Evolutionary conservation across 2,888 invertebrate species (phyloP).

Genomic region (Alloplasta piceator): DNA sequence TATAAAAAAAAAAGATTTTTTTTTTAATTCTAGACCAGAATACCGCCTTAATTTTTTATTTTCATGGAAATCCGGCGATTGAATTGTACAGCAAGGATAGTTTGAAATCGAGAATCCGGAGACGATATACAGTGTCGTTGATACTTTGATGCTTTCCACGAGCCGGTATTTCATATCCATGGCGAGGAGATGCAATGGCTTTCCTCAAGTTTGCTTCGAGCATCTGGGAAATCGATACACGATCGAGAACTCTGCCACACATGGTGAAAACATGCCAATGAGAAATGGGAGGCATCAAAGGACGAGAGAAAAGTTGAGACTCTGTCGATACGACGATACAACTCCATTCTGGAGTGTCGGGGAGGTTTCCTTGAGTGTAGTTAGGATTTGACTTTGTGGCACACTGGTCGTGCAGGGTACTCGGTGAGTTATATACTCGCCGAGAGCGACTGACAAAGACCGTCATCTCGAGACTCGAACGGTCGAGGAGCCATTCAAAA

Average conservation of each 20-base stretch:
- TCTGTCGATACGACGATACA: conserved; percentile 6
- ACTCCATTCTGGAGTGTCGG: conserved; percentile 4
- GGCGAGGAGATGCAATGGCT: not conserved
- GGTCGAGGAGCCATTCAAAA: conserved; percentile 53
- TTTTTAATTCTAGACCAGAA: too few relatives aligned
- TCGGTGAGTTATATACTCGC: not conserved
- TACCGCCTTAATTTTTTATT: conserved; percentile 27
- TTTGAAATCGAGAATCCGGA: not conserved
- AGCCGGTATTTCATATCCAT: conserved; percentile 2
- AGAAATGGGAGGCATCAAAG: not conserved
- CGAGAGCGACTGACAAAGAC: conserved; percentile 18
- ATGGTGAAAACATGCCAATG: conserved; percentile 2
- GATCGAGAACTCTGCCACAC: conserved; percentile 22
- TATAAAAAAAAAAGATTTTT: too few relatives aligned
- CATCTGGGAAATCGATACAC: conserved; percentile 18
- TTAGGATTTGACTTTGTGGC: conserved; percentile 25
- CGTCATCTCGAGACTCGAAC: conserved; percentile 46
- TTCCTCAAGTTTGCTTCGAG: conserved; percentile 16
- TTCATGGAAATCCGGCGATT: conserved; percentile 17
- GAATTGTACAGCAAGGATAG: not conserved
- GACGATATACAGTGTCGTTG: not conserved
- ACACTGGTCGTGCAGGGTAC: not conserved
- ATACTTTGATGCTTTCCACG: conserved; percentile 12
- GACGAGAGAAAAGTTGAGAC: conserved; percentile 37
- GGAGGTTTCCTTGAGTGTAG: conserved; percentile 21